Evolutionary conservation across 1,140 invertebrate genomes (phyloP), one percentile per base, ranked within the genome.

Genomic region (Cataglyphis hispanica): DNA sequence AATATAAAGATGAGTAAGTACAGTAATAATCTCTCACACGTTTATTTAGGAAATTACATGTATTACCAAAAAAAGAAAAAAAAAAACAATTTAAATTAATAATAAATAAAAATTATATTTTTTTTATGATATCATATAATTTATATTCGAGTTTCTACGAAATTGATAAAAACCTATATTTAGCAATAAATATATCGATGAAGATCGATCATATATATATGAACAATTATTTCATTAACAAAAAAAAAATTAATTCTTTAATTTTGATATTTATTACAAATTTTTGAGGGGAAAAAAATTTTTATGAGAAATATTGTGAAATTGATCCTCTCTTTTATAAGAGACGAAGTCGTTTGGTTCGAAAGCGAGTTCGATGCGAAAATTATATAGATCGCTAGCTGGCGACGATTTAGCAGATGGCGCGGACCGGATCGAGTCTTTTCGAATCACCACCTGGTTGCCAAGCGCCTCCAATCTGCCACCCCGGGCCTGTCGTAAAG

Each of bases 381-480:
- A 60, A 83, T 83, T 72, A 83, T 50, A 50, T 61, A 61, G 67
- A 72, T 83, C 67, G 25, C 53, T 83, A 16, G 53, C 78, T 63
- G 53, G n/a, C 37, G 53, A 83, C 74, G 85, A 89, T 87, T 89
- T 66, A 58, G 75, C 89, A 89, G 88, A 85, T 89, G 88, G 88
- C 56, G 60, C 16, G 60, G 84, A 76, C 66, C 19, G 76, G 37
- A 72, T 85, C 70, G 81, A 19, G 76, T 37, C 43, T 74, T 61
- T 75, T 13, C 31, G n/a, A 58, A 77, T 6, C 66, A 40, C 85
- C 89, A 90, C 88, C 88, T 90, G 89, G 89, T 90, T 40, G 63
- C 81, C 89, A 90, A 81, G 69, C 88, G 89, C 75, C 86, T 87
- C 74, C 89, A 89, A 90, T 90, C 89, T 87, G 86, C 89, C 89